Base-by-base conservation (phyloP, 1,140 invertebrate species). In the Latrodectus geometricus region DNA sequence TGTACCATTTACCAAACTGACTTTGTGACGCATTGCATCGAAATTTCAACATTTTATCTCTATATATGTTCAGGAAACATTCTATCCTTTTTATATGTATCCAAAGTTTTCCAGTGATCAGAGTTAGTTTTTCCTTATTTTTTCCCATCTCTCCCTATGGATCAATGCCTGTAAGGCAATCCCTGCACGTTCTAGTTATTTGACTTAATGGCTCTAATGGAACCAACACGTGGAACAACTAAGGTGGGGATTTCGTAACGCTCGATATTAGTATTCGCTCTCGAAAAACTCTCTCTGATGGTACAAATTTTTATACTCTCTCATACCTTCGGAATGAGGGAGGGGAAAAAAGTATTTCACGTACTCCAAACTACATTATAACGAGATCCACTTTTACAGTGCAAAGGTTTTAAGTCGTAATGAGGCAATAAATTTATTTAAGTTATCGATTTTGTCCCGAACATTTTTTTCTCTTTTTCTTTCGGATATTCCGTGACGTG, bases 121-220 rank as follows among this genome's bases (percentile, higher is more conserved):
- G 35, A 35, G 35, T 35, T 35, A 35, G 35, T 5, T 35, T 35
- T 35, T 35, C 73, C 21, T 7, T 12, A 20, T 74, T 81, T 49
- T 56, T 12, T 72, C 52, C 56, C 72, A 20, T 69, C 68, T 72
- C 68, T 81, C 52, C 49, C n/a, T 14, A 72, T 81, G 69, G 79
- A 81, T 81, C 79, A 81, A 81, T 81, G 79, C 54, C 79, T 61
- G 66, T 72, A 81, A 81, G 79, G 79, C 79, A 81, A 72, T 81
- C 79, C 20, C 68, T 20, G 21, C 79, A 72, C 79, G 79, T 81
- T n/a, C 52, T 69, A 81, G 79, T 70, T 81, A 81, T 81, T 81
- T 69, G 69, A 81, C 79, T 81, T 81, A 81, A 81, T 81, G 79
- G 79, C 79, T 49, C 79, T 81, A 81, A 81, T 81, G 79, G 79